Percentiles rank a stretch among this genome's conserved stretches.
Evolutionary conservation across 1,140 invertebrate species (phyloP).

Genomic region (Melanaphis sacchari): DNA sequence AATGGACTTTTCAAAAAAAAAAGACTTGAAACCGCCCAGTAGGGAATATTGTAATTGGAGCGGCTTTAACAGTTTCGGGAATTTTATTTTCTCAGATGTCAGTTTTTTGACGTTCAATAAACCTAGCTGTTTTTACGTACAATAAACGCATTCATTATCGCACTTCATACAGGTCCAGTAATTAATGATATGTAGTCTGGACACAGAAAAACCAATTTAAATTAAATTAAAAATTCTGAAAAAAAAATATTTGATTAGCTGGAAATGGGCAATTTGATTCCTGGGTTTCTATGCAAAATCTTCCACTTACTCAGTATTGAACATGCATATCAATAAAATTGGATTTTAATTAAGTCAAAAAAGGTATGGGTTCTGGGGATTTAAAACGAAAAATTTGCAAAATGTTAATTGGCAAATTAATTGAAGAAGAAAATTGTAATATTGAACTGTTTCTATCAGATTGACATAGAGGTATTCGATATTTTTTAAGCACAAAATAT

Average conservation of each 20-base stretch:
- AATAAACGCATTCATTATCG: no score
- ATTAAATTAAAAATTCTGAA: constrained; percentile 2
- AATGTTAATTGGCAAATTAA: not conserved
- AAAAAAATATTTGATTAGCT: not conserved
- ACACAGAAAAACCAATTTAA: not conserved
- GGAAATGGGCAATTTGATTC: not conserved
- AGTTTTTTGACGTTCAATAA: not conserved
- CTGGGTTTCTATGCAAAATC: not conserved
- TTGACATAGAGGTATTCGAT: no score
- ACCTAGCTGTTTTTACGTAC: not conserved
- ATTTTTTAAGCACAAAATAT: not conserved
- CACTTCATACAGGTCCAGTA: not conserved
- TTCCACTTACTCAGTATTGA: not conserved
- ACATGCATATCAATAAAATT: not conserved
- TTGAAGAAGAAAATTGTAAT: no score
- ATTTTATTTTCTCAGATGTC: not conserved
- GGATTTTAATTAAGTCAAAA: not conserved
- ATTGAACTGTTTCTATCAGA: no score
- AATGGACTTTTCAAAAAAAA: not conserved
- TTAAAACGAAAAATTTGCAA: not conserved
- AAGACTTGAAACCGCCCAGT: not conserved
- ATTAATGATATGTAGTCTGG: not conserved
- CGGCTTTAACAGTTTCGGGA: not conserved
- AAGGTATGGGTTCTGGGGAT: not conserved
- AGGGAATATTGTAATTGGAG: not conserved